phyloP scores from a whole-genome alignment of 1,140 invertebrate genomes.

The Kradibia gibbosae region DNA sequence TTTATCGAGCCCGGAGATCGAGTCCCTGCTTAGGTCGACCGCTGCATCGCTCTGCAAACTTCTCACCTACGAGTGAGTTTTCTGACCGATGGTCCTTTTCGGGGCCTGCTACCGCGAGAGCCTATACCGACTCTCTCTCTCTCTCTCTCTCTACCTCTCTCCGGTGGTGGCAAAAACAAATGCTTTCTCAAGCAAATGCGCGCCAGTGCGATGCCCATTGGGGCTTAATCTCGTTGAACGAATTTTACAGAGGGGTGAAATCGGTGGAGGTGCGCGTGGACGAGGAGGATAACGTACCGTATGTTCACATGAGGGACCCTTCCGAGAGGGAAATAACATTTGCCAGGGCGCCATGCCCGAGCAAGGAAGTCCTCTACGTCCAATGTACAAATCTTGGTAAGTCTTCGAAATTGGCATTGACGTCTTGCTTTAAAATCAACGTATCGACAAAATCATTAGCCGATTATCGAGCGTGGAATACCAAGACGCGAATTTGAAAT shows the following conservation, averaged over 20 bases:
- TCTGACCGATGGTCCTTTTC: background rate
- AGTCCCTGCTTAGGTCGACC: conserved; percentile 77
- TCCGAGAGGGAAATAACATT: conserved; percentile 86
- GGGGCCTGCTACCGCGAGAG: background rate
- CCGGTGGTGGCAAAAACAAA: too few relatives aligned
- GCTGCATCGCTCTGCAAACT: conserved; percentile 84
- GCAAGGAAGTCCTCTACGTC: conserved; percentile 85
- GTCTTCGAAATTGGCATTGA: conserved; percentile 32
- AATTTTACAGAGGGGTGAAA: conserved; percentile 72
- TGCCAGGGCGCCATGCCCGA: conserved; percentile 81
- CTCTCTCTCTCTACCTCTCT: too few relatives aligned
- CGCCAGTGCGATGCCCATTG: too few relatives aligned
- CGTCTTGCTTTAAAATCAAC: too few relatives aligned
- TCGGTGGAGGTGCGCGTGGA: conserved; percentile 74
- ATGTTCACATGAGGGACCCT: conserved; percentile 86
- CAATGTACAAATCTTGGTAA: conserved; percentile 84
- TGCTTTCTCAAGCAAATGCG: too few relatives aligned
- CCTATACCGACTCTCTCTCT: too few relatives aligned
- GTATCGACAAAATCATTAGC: too few relatives aligned
- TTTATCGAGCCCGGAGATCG: conserved; percentile 71
- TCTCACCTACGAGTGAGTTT: conserved; percentile 80
- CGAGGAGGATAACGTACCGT: conserved; percentile 74
- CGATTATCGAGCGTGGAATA: too few relatives aligned
- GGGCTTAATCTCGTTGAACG: background rate
- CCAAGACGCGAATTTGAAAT: too few relatives aligned